These are phyloP conservation scores for Canis aureus DNA, from an alignment of 2,113 vertebrate species.

Conservation along the genomic window DNA sequence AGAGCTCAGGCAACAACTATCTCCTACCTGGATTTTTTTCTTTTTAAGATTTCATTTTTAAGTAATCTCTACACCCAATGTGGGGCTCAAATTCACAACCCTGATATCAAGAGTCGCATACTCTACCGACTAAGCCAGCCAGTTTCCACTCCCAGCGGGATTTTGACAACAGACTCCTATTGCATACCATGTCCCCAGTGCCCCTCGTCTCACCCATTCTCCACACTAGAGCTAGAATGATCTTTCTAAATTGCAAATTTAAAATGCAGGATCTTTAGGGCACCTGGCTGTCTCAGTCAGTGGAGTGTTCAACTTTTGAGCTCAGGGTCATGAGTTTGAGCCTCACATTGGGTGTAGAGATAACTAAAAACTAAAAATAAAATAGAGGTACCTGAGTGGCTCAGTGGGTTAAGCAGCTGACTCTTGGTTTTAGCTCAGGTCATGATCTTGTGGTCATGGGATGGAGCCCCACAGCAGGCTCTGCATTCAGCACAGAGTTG, in stretches of 20 bases:
- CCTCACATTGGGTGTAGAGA: neutral
- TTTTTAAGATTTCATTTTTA: neutral
- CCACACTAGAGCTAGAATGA: neutral
- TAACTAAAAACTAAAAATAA: neutral
- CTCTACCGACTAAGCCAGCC: neutral
- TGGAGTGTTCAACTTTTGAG: neutral
- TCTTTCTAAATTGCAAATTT: constrained; percentile 40
- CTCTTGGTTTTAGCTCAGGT: neutral
- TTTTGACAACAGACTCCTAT: neutral
- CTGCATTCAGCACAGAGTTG: neutral
- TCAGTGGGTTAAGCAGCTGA: neutral
- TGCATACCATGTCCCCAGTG: no score
- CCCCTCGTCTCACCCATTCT: neutral
- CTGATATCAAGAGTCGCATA: neutral
- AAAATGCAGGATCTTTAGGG: neutral
- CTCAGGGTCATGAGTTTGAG: neutral
- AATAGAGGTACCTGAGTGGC: neutral
- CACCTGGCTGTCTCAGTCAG: neutral
- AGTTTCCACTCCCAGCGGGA: neutral
- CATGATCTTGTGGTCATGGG: neutral
- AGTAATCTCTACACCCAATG: neutral
- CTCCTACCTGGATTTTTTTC: neutral
- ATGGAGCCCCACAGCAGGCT: neutral
- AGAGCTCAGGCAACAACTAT: neutral
- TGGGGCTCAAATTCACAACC: neutral